Conservation (phyloP, 2,113 vertebrate genomes). For the Nymphicus hollandicus region DNA sequence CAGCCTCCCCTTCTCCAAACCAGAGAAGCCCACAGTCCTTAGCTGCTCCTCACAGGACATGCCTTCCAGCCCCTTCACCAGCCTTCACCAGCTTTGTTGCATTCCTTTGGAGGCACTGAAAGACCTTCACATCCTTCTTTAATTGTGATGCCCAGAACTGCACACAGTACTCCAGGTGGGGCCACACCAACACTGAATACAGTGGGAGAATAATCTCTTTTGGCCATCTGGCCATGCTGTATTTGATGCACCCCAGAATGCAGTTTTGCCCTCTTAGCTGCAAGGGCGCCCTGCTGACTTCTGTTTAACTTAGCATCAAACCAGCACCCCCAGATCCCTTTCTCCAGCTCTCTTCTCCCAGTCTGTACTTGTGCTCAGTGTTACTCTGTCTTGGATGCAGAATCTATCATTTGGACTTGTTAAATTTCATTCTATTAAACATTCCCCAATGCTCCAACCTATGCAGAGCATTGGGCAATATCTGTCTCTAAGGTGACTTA, state of each 20-base stretch:
- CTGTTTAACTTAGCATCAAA: fast-evolving
- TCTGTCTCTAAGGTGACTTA: not conserved
- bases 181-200: not conserved
- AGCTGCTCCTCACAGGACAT: not conserved
- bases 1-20: not conserved
- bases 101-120: not conserved
- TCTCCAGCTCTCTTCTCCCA: not conserved
- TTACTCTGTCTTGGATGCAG: not conserved
- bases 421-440: not conserved
- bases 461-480: not conserved
- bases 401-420: not conserved
- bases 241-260: not conserved
- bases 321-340: too few species aligned
- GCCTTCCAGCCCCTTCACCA: not conserved
- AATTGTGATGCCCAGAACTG: not conserved
- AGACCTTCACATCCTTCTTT: not conserved
- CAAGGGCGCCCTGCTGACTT: too few species aligned
- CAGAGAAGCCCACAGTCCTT: not conserved
- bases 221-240: not conserved
- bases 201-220: fast-evolving
- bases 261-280: not conserved
- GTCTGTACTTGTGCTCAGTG: not conserved
- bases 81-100: not conserved
- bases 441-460: not conserved
- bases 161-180: not conserved